A percentile compares a stretch with the other conserved stretches of the same genome.
Conservation (phyloP, 2,888 invertebrate genomes). For the Aphodius sticticus region DNA sequence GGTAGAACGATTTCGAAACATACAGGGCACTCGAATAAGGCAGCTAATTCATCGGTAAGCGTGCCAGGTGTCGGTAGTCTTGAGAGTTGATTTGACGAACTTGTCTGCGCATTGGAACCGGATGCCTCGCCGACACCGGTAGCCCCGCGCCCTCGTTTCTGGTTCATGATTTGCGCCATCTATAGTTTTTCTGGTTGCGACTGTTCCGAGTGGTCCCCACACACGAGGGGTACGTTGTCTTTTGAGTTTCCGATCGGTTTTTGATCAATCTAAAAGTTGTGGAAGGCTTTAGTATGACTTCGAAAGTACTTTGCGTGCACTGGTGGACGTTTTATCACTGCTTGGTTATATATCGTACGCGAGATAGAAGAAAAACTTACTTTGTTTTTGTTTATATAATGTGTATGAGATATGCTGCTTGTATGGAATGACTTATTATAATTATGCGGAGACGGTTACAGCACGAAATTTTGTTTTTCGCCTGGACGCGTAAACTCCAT, state of each 20-base stretch:
- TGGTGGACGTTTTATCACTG: background rate
- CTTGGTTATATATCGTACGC: background rate
- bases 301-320: background rate
- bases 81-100: constrained; percentile 50
- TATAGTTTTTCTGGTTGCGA: constrained; percentile 25
- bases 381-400: constrained; percentile 44
- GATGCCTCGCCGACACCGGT: constrained; percentile 47
- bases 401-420: constrained; percentile 35
- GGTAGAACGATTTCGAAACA: constrained; percentile 99
- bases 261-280: constrained; percentile 5
- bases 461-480: constrained; percentile 44
- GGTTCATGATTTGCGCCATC: constrained; percentile 53
- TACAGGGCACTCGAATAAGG: constrained; percentile 94
- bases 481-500: constrained; percentile 39
- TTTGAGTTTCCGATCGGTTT: background rate
- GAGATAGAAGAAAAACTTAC: constrained; percentile 18
- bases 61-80: constrained; percentile 66
- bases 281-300: background rate
- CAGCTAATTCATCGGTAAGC: constrained; percentile 87
- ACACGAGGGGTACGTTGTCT: background rate
- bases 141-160: constrained; percentile 52
- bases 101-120: constrained; percentile 45
- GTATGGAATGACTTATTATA: constrained; percentile 34
- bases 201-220: background rate
- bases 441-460: constrained; percentile 28